Evolutionary conservation across 2,888 invertebrate species (phyloP).

Genomic region (Polydrusus pterygomalis): DNA sequence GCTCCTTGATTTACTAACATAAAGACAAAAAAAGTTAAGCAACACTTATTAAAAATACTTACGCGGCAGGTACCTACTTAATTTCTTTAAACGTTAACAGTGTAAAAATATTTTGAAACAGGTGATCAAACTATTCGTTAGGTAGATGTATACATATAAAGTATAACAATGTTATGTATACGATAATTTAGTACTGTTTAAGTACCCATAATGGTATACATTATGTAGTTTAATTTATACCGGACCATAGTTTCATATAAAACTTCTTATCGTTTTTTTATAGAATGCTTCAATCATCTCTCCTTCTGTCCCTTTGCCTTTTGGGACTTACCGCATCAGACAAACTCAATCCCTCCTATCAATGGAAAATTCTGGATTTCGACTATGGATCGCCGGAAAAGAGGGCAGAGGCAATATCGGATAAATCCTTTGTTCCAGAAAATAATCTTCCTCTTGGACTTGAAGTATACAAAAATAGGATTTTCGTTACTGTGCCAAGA

Average conservation of each 20-base stretch:
- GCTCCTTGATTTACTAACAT: background rate
- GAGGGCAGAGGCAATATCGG: conserved; percentile 76
- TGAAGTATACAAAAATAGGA: conserved; percentile 80
- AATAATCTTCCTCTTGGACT: conserved; percentile 85
- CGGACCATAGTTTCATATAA: too few species aligned
- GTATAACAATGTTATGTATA: background rate
- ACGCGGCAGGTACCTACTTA: background rate
- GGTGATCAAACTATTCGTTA: conserved; percentile 6
- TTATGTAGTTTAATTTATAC: too few species aligned
- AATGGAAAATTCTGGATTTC: conserved; percentile 85
- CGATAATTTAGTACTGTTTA: too few species aligned
- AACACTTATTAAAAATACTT: background rate
- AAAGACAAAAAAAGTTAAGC: background rate
- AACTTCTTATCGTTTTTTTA: conserved; percentile 4
- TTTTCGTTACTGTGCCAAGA: conserved; percentile 84
- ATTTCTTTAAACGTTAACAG: conserved; percentile 1
- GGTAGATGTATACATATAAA: background rate
- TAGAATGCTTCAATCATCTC: conserved; percentile 26
- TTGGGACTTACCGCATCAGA: conserved; percentile 66
- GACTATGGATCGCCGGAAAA: conserved; percentile 77
- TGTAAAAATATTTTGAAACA: conserved; percentile 6
- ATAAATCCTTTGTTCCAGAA: conserved; percentile 78
- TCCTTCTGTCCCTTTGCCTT: background rate
- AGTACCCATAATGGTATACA: too few species aligned
- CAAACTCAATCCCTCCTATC: conserved; percentile 80